Evolutionary conservation across 2,797 vertebrate species (phyloP).

Genomic region (Thamnophis elegans): DNA sequence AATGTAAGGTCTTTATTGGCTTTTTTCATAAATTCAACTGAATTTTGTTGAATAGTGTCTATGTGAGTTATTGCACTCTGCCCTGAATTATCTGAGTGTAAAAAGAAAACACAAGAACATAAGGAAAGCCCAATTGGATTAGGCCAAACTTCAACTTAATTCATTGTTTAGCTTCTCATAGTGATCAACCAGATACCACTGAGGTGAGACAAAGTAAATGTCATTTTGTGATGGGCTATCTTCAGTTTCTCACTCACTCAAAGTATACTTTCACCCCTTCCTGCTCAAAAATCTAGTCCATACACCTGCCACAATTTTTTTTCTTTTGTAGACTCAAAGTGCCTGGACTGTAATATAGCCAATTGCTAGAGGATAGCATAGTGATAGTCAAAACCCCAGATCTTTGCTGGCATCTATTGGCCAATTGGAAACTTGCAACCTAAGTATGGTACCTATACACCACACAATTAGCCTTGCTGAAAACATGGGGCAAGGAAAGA

Average conservation of each 20-base stretch:
- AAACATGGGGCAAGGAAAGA: not conserved
- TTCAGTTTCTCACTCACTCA: not conserved
- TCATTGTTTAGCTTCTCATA: not conserved
- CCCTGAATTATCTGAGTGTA: slow-evolving; percentile 78
- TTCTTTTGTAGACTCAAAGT: not conserved
- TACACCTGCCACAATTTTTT: not conserved
- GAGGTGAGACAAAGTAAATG: not conserved
- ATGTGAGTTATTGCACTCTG: slow-evolving; percentile 78
- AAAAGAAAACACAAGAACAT: slow-evolving; percentile 17
- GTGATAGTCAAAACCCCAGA: not conserved
- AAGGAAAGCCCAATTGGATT: not conserved
- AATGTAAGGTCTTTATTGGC: slow-evolving; percentile 49
- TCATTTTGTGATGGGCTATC: not conserved
- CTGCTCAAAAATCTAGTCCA: not conserved
- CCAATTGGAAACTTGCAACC: not conserved
- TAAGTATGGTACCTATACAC: not conserved
- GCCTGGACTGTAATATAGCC: not conserved
- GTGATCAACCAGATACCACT: not conserved
- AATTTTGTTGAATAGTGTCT: slow-evolving; percentile 56
- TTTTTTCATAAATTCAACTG: slow-evolving; percentile 50
- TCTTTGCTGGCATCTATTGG: not conserved
- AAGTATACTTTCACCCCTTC: not conserved
- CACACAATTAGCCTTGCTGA: not conserved
- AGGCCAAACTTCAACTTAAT: not conserved
- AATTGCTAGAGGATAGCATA: not conserved